phyloP scores from a whole-genome alignment of 64 coral and sea anemone genomes.

The Pachyseris speciosa region DNA sequence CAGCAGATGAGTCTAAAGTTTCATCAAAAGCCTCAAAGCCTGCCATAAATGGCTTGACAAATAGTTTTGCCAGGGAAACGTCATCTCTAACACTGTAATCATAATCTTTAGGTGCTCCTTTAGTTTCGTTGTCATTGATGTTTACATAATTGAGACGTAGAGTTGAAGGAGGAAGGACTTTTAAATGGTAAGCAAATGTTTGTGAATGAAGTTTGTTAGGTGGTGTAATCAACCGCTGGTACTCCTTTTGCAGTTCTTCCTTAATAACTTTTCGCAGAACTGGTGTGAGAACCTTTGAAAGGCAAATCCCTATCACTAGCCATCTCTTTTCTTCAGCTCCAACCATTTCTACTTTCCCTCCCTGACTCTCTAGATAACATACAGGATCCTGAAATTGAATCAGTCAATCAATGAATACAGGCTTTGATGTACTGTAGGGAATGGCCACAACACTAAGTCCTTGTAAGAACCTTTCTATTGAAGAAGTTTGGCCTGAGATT shows the following conservation, averaged over 20 bases:
- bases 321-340: conserved; percentile 68
- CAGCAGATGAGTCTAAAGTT: conserved; percentile 71
- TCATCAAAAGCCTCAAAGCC: conserved; percentile 46
- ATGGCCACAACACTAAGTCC: too few relatives aligned
- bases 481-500: too few relatives aligned
- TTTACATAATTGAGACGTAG: conserved; percentile 53
- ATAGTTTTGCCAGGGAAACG: conserved; percentile 48
- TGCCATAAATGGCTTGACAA: conserved; percentile 35
- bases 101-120: conserved; percentile 5
- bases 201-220: conserved; percentile 44
- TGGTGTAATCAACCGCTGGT: background rate
- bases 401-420: too few relatives aligned
- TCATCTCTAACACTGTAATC: conserved; percentile 45
- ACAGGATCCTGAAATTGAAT: too few relatives aligned
- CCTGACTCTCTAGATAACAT: too few relatives aligned
- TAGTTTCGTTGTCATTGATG: conserved; percentile 68
- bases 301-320: conserved; percentile 77
- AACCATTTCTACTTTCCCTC: too few relatives aligned
- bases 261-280: conserved; percentile 26
- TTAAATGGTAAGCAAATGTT: conserved; percentile 7
- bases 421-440: too few relatives aligned
- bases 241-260: conserved; percentile 23
- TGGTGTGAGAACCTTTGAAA: conserved; percentile 64
- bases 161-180: background rate
- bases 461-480: too few relatives aligned